A percentile compares a stretch with the other conserved stretches of the same genome.
Conservation (phyloP, 1,140 invertebrate genomes). For the Antheraea mylitta region DNA sequence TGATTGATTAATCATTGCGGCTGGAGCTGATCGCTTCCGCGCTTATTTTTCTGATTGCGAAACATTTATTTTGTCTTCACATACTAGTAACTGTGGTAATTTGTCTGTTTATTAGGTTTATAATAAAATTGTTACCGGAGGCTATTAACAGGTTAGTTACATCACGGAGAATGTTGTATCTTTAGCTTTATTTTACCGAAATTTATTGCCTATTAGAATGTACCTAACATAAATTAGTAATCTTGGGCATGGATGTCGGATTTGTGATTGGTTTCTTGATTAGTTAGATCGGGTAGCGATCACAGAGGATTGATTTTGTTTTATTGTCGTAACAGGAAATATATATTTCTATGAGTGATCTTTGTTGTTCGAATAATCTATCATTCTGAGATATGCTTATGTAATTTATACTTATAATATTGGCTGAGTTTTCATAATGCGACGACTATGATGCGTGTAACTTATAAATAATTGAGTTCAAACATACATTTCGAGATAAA, state of each 20-base stretch:
- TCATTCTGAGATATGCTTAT: neutral
- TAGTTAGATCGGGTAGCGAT: neutral
- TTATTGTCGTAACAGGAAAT: constrained; percentile 6
- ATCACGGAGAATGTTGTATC: constrained; percentile 15
- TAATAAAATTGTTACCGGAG: constrained; percentile 20
- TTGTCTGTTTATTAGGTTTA: constrained; percentile 21
- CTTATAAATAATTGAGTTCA: constrained; percentile 44
- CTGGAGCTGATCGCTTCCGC: constrained; percentile 45
- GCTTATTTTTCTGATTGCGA: constrained; percentile 45
- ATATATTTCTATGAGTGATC: neutral
- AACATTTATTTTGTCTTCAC: constrained; percentile 32
- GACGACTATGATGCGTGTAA: constrained; percentile 34
- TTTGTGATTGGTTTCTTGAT: neutral
- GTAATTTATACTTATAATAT: neutral
- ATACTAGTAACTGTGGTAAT: constrained; percentile 24
- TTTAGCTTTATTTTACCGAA: constrained; percentile 12
- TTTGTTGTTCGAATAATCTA: constrained; percentile 16
- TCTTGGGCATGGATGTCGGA: neutral
- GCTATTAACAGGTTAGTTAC: constrained; percentile 18
- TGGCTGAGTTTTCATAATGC: constrained; percentile 26
- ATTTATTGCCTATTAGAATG: constrained; percentile 7
- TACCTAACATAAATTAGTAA: constrained; percentile 4
- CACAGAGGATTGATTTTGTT: neutral
- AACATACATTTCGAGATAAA: constrained; percentile 38
- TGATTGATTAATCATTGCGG: constrained; percentile 51